phyloP scores from a whole-genome alignment of 1,140 invertebrate species.

The Bombus vancouverensis region DNA sequence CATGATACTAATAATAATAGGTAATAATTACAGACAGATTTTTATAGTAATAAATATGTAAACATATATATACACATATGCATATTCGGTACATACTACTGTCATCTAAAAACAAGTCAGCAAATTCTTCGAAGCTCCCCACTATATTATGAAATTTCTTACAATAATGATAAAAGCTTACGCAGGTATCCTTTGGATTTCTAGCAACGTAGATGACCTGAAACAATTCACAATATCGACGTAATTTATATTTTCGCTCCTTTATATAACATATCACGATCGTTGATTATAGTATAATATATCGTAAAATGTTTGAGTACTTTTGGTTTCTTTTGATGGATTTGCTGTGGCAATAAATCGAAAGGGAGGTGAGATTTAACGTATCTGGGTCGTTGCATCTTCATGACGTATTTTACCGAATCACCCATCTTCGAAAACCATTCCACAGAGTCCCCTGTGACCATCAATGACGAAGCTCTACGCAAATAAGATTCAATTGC shows the following conservation, averaged over 20 bases:
- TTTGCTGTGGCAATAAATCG: constrained; percentile 87
- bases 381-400: constrained; percentile 87
- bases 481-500: constrained; percentile 5
- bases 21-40: constrained; percentile 14
- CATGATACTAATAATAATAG: background rate
- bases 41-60: background rate
- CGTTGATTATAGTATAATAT: background rate
- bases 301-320: constrained; percentile 72
- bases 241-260: background rate
- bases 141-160: constrained; percentile 87
- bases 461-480: constrained; percentile 81
- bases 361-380: constrained; percentile 92
- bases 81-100: constrained; percentile 77
- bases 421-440: constrained; percentile 82
- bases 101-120: constrained; percentile 89
- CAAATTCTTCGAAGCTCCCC: constrained; percentile 91
- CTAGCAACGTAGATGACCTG: constrained; percentile 95
- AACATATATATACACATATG: too few relatives aligned
- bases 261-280: background rate
- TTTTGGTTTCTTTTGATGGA: constrained; percentile 88
- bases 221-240: background rate
- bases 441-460: constrained; percentile 78
- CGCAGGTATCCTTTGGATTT: constrained; percentile 96
- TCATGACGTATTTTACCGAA: constrained; percentile 87
- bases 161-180: constrained; percentile 95